Evolutionary conservation across 2,888 invertebrate genomes (phyloP).

Genomic region (Nycteola revayana): DNA sequence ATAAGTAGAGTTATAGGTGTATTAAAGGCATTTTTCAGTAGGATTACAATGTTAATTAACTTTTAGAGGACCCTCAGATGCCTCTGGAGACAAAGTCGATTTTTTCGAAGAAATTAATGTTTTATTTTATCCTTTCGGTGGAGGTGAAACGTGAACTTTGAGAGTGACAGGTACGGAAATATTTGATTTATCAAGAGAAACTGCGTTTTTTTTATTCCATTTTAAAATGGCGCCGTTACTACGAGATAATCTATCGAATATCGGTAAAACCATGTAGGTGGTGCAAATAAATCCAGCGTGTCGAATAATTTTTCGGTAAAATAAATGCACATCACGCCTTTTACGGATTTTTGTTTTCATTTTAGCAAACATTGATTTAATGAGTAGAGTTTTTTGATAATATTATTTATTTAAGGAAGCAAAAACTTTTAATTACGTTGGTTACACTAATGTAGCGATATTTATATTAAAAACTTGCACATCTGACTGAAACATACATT

Average conservation of each 20-base stretch:
- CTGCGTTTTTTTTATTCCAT: conserved; percentile 16
- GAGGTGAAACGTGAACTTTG: conserved; percentile 6
- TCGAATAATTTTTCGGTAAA: conserved; percentile 18
- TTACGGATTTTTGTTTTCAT: background rate
- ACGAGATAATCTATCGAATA: conserved; percentile 33
- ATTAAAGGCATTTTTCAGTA: conserved; percentile 17
- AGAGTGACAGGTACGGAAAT: conserved; percentile 13
- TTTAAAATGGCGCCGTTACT: conserved; percentile 25
- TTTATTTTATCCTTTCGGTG: conserved; percentile 23
- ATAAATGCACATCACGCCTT: conserved; percentile 1
- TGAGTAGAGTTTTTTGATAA: too few relatives aligned
- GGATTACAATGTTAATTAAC: conserved; percentile 56
- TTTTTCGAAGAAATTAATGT: conserved; percentile 22
- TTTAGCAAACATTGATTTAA: background rate
- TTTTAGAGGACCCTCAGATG: conserved; percentile 35
- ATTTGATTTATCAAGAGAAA: conserved; percentile 12
- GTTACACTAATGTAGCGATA: too few relatives aligned
- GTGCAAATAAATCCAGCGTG: conserved; percentile 16
- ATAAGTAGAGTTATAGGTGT: conserved; percentile 29
- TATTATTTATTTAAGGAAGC: too few relatives aligned
- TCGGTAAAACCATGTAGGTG: conserved; percentile 17
- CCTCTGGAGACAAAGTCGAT: conserved; percentile 28
- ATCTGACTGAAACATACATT: too few relatives aligned
- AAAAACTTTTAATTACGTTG: too few relatives aligned
- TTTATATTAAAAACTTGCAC: too few relatives aligned